Base-by-base conservation (phyloP, 2,113 vertebrate genomes). In the Dipodomys merriami region DNA sequence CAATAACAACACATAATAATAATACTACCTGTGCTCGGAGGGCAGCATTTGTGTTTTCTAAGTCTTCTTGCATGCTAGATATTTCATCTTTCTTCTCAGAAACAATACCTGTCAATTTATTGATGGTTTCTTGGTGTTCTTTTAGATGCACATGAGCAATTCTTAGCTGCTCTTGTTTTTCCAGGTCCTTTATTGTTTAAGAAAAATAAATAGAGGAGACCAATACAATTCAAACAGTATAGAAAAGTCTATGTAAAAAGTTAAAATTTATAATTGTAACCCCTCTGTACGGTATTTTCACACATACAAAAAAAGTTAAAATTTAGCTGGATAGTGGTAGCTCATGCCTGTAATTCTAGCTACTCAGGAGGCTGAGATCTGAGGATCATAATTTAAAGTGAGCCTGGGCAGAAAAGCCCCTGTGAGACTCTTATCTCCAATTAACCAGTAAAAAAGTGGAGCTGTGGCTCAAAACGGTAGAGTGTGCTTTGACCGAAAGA, bases 161-260 rank as follows among this genome's bases (percentile, higher is more conserved):
- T 93, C 46, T 94, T 88, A 98, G 30, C 72, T 98, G 95, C 25
- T 98, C 94, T 79, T 97, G 91, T 76, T 93, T 96, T 80, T 96
- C 87, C 0, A 93, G 57, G 39, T 94, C 93, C 97, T 97, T 95
- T 77, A 79, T 79, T 62, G 87, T 88, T 78, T 90, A 53, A 83
- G 30, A 91, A 92, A 95, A n/a, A 86, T 89, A 93, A 72, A 88
- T 25, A 77, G 64, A 79, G 49, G 19, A 94, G 30, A 79, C 9
- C 49, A 89, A 87, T 5, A 64, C 30, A 91, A 72, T 65, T 94
- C 30, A 73, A 77, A 79, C 2, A 30, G 20, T 49, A 79, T 2
- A 49, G 57, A 87, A 71, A 95, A 84, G 18, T 23, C 35, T 5
- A 79, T 5, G 27, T 60, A 83, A 83, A 7, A 84, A 83, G 39